Evolutionary conservation across 2,888 invertebrate genomes (phyloP), one percentile per base, ranked within the genome.

Genomic region (Idaea aversata): DNA sequence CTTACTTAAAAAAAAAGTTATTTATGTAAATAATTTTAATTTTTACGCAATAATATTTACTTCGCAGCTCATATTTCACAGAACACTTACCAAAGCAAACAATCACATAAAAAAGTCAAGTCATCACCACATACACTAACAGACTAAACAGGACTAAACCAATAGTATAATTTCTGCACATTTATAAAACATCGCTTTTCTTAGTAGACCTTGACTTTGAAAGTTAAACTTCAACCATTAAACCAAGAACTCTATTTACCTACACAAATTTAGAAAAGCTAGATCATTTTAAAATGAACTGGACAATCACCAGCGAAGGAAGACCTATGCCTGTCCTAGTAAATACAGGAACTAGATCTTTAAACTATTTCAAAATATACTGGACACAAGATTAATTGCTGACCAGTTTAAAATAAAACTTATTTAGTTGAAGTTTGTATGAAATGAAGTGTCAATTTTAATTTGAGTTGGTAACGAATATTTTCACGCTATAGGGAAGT

Each of bases 101-200:
- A 15, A 38, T 36, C 16, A 35, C 36, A 38, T 16, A 25, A n/a
- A 66, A 65, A 67, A 64, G 61, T 69, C 71, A 71, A 70, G 77
- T 73, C 79, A 80, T 81, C 76, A 78, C 72, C 63, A 73, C 75
- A 64, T 72, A 70, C 76, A 66, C 57, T 65, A 72, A 72, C 69
- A 73, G 73, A 85, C 85, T 85, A 85, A 85, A 79, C 82, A 68
- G 72, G 73, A 85, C 85, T 85, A 85, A 85, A 79, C 82, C 75
- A 78, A 73, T 77, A 72, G 69, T 65, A 74, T 76, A 72, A 74
- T 66, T 72, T 70, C 78, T 70, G 67, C 73, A 69, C 69, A 75
- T 77, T 84, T 85, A 76, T 85, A 85, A 82, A 73, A 75, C 65
- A 57, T 69, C 65, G 74, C 68, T 71, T 80, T 79, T 82, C 81